phyloP scores from a whole-genome alignment of 2,888 invertebrate genomes.

The Ectobius pallidus region DNA sequence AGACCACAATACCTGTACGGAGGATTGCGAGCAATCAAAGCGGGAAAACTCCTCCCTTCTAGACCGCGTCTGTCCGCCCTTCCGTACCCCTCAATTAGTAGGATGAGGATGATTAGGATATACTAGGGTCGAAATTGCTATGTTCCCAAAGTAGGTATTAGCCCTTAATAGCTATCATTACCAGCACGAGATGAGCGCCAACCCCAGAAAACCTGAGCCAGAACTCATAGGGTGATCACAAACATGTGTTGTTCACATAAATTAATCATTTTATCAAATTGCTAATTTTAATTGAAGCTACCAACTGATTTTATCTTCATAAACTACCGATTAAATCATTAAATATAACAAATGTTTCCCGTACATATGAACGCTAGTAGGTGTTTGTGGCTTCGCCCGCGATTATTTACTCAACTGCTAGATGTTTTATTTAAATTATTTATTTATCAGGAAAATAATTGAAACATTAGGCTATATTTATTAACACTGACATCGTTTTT shows the following conservation, averaged over 20 bases:
- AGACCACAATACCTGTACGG: neutral
- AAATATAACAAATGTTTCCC: too few species aligned
- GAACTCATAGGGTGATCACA: neutral
- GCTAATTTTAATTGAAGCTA: too few species aligned
- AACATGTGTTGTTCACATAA: neutral
- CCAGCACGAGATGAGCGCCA: conserved; percentile 27
- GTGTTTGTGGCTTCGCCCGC: too few species aligned
- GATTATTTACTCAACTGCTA: too few species aligned
- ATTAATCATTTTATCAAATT: too few species aligned
- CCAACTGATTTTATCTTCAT: too few species aligned
- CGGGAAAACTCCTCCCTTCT: conserved; percentile 4
- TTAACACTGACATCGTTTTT: too few species aligned
- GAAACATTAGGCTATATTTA: too few species aligned
- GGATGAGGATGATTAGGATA: conserved; percentile 30
- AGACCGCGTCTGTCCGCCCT: neutral
- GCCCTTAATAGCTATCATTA: conserved; percentile 33
- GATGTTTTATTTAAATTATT: too few species aligned
- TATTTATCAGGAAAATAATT: too few species aligned
- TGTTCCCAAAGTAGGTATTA: conserved; percentile 32
- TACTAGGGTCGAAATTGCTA: conserved; percentile 32
- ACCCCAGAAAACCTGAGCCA: conserved; percentile 17
- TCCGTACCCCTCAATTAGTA: conserved; percentile 28
- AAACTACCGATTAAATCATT: too few species aligned
- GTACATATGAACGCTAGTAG: too few species aligned
- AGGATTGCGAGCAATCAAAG: conserved; percentile 19